Evolutionary conservation across 2,797 vertebrate species (phyloP), one percentile per base, ranked within the genome.

Genomic region (Semotilus atromaculatus): DNA sequence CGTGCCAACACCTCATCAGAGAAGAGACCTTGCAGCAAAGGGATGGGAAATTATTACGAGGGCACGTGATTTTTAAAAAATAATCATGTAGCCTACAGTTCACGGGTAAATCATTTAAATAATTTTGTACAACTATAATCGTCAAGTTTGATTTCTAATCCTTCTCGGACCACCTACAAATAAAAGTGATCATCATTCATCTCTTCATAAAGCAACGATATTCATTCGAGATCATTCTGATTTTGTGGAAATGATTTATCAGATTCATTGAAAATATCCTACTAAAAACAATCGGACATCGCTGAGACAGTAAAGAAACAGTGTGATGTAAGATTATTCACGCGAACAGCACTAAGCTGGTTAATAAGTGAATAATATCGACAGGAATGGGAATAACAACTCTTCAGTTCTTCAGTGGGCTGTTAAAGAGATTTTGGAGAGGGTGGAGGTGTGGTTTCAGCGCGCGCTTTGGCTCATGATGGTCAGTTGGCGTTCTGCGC

Each of bases 381-480:
- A 31, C 19, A n/a, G 62, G 62, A 68, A 80, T 68, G 64, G 16
- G 45, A 68, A 80, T 40, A 81, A 29, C n/a, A 70, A 36, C 43
- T 19, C 36, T 36, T 36, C 48, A 34, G 73, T 78, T 78, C 3
- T n/a, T 26, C 31, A 16, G 53, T 26, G 76, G 16, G 58, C 34
- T 40, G 77, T 43, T 8, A 29, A 23, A 58, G 26, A 77, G 51
- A 36, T 53, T 73, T 82, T 45, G 55, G 26, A 64, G 26, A 74
- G 38, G n/a, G 58, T 14, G 58, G 81, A 74, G 81, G 58, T 64
- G 81, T 74, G 81, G 38, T 82, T 48, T 82, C n/a, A 34, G 5
- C 19, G 38, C 68, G 53, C 70, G 67, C 67, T 53, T 38, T n/a
- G 53, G 19, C 80, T 51, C 26, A 29, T 78, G 14, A 43, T 40